Base-by-base conservation (phyloP, 1,140 invertebrate species). In the Brachionus asplanchnoidis region DNA sequence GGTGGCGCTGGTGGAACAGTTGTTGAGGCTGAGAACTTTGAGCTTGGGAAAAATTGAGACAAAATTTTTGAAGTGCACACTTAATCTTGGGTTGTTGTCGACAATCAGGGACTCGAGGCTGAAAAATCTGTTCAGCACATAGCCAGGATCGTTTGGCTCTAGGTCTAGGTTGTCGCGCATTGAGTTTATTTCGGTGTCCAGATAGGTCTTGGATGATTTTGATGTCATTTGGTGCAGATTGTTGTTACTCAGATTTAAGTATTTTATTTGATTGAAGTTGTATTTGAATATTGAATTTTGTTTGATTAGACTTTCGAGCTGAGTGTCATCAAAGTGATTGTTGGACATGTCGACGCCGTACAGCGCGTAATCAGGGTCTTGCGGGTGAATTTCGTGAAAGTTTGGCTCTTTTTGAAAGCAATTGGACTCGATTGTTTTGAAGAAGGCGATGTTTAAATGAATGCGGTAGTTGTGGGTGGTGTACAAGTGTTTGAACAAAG, bases 241-340 rank as follows among this genome's bases (percentile, higher is more conserved):
- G 28, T 80, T 80, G 17, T 80, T 80, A 20, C 77, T 80, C 17
- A 80, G 56, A 40, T 80, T 65, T 36, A 80, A 42, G 14, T 65
- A 80, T 36, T 40, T 56, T 4, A 80, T 56, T 20, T 26, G 28
- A n/a, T 80, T 80, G 7, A 56, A 56, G 14, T 65, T 53, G 77
- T 60, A 80, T 36, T 80, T 80, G 44, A 80, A 65, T 36, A 65
- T 20, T 50, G 46, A 40, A 56, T 80, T 80, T 56, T 65, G 44
- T 20, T 56, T 80, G 46, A 80, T 56, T 60, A 80, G n/a, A 8
- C 26, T 60, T 40, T 80, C 77, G 23, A 80, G 44, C n/a, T 80
- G 44, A 65, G 20, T 8, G 12, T 80, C 77, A 7, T 80, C 17
- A 7, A 80, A 26, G 8, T 56, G 20, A 23, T 65, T 80, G 77